Base-by-base conservation (phyloP, 2,797 vertebrate genomes). In the Hylomyscus alleni region DNA sequence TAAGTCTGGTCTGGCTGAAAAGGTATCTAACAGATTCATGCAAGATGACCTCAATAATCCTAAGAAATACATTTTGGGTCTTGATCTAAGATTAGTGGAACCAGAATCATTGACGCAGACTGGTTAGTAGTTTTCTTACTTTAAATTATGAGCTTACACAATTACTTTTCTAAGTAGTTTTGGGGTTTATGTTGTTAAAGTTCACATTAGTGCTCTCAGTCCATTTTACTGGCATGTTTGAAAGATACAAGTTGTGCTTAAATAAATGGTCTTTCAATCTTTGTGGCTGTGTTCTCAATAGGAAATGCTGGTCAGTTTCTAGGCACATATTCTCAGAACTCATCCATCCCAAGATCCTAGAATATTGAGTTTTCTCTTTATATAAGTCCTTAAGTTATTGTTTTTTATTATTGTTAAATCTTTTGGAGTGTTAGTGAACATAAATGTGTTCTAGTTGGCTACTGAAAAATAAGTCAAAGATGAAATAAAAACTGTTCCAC, bases 101-200 rank as follows among this genome's bases (percentile, higher is more conserved):
- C 7, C 29, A 82, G 67, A 93, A 54, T n/a, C 29, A 81, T 0
- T 89, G 83, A 93, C 72, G 83, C 10, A 67, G 37, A 47, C 20
- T 92, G 67, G 47, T 10, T 29, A 89, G 60, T 65, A 6, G n/a
- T 5, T 40, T 44, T 31, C 44, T 95, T 62, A 67, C 13, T 90
- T 95, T 95, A 29, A 60, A 76, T 84, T 86, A 93, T 87, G 88
- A 92, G 20, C 4, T 47, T 84, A 60, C 37, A 58, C 15, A 86
- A 56, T 88, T 56, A 82, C 69, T 95, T 89, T 89, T 95, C 26
- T 67, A 94, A 95, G 58, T 77, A 81, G 81, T 89, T 93, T 47
- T 94, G 26, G 17, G 83, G 69, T 75, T 89, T 93, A 80, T 86
- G 50, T 89, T 78, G 77, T 86, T 58, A 26, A 86, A 67, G 37